Base-by-base conservation (phyloP, 2,797 vertebrate genomes). In the Bucorvus abyssinicus region DNA sequence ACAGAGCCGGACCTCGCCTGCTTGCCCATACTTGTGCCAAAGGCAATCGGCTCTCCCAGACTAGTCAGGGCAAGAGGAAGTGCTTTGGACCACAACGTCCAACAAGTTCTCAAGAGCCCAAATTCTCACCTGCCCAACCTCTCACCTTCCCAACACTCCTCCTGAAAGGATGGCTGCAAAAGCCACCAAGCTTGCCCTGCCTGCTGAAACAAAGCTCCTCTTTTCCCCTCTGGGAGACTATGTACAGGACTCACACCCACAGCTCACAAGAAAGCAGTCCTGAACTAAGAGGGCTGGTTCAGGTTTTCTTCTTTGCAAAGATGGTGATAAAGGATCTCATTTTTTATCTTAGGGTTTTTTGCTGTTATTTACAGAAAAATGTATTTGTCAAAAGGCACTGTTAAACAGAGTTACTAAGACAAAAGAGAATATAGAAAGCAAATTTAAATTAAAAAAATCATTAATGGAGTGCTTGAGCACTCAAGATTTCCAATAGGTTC, bases 21-120 rank as follows among this genome's bases (percentile, higher is more conserved):
- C 30, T n/a, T 20, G 4, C 0, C 1, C 24, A 5, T 10, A 4
- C 6, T 32, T 10, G 2, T 18, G n/a, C 40, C 75, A 70, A 60
- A 71, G 59, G 36, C 57, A 55, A 3, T 2, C 27, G 67, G 32
- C 23, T 5, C 10, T 56, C 36, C 32, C 16, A 26, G 26, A n/a
- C 40, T 0, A 14, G 11, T 7, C 36, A 44, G 24, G 30, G 69
- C 75, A 85, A 59, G 6, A 36, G 12, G 16, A 76, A 52, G 20
- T 12, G 23, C 42, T 56, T 14, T 30, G 24, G 27, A 32, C 12
- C n/a, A 49, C 15, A 53, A 34, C 17, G 40, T 60, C 34, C 34
- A 32, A 17, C 20, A 55, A 55, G 34, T 45, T 53, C 16, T 11
- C 30, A 6, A 44, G 18, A 71, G 38, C 44, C 29, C 44, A 21